A percentile compares a stretch with the other conserved stretches of the same genome.
Conservation (phyloP, 2,888 invertebrate genomes). For the Oscheius onirici region DNA sequence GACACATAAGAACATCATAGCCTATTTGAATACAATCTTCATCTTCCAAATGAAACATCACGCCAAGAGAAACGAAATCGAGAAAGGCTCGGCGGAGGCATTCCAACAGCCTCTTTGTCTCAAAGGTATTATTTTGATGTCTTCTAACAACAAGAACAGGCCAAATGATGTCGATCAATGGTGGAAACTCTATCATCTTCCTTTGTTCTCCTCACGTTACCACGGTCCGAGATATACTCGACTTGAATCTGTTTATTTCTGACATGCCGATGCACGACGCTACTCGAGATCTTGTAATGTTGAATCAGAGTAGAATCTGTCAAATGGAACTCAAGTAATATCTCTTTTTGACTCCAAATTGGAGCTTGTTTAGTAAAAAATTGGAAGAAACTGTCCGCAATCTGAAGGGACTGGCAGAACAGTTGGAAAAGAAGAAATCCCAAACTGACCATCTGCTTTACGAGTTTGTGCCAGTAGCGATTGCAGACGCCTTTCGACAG, state of each 20-base stretch:
- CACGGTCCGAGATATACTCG: slow-evolving; percentile 62
- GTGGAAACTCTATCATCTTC: slow-evolving; percentile 64
- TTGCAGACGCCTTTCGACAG: slow-evolving; percentile 58
- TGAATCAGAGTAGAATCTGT: slow-evolving; percentile 67
- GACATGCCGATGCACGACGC: slow-evolving; percentile 70
- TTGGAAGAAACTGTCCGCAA: slow-evolving; percentile 64
- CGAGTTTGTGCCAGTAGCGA: slow-evolving; percentile 61
- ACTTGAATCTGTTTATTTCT: slow-evolving; percentile 65
- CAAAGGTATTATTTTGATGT: slow-evolving; percentile 38
- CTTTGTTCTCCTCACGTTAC: slow-evolving; percentile 67
- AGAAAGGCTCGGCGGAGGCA: slow-evolving; percentile 41
- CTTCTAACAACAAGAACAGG: slow-evolving; percentile 37
- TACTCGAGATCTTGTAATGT: slow-evolving; percentile 66
- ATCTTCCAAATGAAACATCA: slow-evolving; percentile 65
- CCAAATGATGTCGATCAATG: slow-evolving; percentile 64
- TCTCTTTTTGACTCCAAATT: not conserved
- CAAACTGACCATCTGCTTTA: slow-evolving; percentile 60
- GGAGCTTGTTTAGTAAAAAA: slow-evolving; percentile 58
- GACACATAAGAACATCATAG: slow-evolving; percentile 64
- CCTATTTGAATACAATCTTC: slow-evolving; percentile 66
- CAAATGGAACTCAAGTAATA: slow-evolving; percentile 67
- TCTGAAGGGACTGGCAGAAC: slow-evolving; percentile 57
- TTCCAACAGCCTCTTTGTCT: slow-evolving; percentile 56
- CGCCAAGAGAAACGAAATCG: slow-evolving; percentile 53
- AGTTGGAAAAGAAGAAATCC: slow-evolving; percentile 58